Percentiles rank a stretch among this genome's conserved stretches.
Evolutionary conservation across 2,797 vertebrate species (phyloP).

Genomic region (Alcedo atthis): DNA sequence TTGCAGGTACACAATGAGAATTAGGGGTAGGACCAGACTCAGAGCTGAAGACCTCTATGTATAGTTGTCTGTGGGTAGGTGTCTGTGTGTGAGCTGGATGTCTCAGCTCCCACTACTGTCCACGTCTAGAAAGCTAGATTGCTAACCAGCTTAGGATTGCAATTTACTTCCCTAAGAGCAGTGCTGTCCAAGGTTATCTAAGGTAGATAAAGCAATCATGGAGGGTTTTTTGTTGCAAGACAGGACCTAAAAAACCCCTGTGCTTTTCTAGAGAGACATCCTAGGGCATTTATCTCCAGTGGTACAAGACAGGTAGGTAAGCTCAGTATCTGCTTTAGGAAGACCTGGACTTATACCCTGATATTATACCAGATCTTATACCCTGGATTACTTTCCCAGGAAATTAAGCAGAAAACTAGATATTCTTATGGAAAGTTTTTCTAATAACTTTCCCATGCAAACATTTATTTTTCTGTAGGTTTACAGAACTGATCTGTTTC

Average conservation of each 20-base stretch:
- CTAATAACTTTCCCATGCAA: background rate
- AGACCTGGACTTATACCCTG: background rate
- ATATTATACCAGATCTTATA: background rate
- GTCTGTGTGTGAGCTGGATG: background rate
- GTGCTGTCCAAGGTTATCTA: background rate
- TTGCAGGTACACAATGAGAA: background rate
- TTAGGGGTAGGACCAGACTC: background rate
- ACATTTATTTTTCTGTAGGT: background rate
- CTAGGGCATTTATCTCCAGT: background rate
- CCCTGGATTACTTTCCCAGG: background rate
- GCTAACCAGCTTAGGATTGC: background rate
- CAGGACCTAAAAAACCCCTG: background rate
- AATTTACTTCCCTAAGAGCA: background rate
- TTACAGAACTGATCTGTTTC: background rate
- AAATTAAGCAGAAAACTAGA: background rate
- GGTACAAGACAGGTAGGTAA: rapidly evolving
- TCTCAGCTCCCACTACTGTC: background rate
- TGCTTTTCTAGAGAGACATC: background rate
- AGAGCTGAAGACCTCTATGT: background rate
- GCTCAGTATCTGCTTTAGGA: background rate
- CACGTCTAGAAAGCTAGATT: background rate
- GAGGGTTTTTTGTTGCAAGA: background rate
- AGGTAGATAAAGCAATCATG: background rate
- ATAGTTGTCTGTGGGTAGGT: background rate
- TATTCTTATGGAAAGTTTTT: rapidly evolving